These are phyloP conservation scores for Brachyptera risi DNA, from an alignment of 2,888 invertebrate genomes.

Conservation along the genomic window DNA sequence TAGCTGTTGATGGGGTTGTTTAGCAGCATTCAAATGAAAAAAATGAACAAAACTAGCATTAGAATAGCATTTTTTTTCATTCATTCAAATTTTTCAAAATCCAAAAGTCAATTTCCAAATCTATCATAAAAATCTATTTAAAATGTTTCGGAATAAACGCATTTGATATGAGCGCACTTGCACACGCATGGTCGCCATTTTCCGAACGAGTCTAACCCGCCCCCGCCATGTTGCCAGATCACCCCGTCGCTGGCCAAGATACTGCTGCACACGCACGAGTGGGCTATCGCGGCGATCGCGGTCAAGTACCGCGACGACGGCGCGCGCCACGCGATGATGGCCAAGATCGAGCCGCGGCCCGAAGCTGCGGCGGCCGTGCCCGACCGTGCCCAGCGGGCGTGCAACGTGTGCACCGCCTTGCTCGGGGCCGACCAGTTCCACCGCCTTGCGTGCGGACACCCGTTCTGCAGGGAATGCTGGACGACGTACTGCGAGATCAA, in stretches of 20 bases:
- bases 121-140: too few species aligned
- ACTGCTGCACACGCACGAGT: conserved; percentile 82
- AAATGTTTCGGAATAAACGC: too few species aligned
- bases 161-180: too few species aligned
- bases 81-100: too few species aligned
- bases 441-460: conserved; percentile 83
- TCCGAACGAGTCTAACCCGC: too few species aligned
- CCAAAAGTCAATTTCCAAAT: too few species aligned
- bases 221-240: conserved; percentile 57
- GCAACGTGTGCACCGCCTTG: conserved; percentile 75
- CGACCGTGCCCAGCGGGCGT: conserved; percentile 46
- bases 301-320: conserved; percentile 77
- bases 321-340: conserved; percentile 55
- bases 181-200: too few species aligned
- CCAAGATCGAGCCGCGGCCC: conserved; percentile 54
- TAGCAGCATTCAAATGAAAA: too few species aligned
- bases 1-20: too few species aligned
- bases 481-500: conserved; percentile 93
- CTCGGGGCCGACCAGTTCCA: conserved; percentile 68
- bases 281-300: conserved; percentile 81
- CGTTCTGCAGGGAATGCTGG: conserved; percentile 97
- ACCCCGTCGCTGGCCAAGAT: conserved; percentile 92
- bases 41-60: too few species aligned
- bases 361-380: conserved; percentile 38
- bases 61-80: too few species aligned